These are phyloP conservation scores for Argynnis bischoffii DNA, from an alignment of 2,888 invertebrate genomes.

Conservation along the genomic window DNA sequence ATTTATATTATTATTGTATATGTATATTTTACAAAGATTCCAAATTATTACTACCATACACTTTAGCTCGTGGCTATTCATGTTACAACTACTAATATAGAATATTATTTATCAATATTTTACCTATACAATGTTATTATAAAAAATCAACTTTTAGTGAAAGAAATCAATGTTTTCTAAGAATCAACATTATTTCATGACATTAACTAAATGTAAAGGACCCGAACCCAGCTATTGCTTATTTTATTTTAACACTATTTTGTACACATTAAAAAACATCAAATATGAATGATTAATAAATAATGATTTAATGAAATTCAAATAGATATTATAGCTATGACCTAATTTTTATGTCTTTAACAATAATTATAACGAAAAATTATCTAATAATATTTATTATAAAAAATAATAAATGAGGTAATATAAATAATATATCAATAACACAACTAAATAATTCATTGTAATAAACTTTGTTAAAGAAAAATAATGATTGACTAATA, in stretches of 20 bases:
- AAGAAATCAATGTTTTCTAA: slow-evolving; percentile 23
- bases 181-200: slow-evolving; percentile 25
- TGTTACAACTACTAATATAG: slow-evolving; percentile 13
- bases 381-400: too few species aligned
- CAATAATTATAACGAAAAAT: too few species aligned
- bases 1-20: slow-evolving; percentile 32
- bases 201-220: slow-evolving; percentile 50
- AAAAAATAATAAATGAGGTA: too few species aligned
- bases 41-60: slow-evolving; percentile 75
- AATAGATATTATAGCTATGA: not conserved
- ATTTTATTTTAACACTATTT: slow-evolving; percentile 37
- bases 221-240: slow-evolving; percentile 73
- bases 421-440: too few species aligned
- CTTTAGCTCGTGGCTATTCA: slow-evolving; percentile 58
- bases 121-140: slow-evolving; percentile 7
- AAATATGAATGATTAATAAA: slow-evolving; percentile 58
- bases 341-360: not conserved
- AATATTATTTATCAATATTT: slow-evolving; percentile 12
- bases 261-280: slow-evolving; percentile 41
- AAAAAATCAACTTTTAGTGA: slow-evolving; percentile 23
- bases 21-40: slow-evolving; percentile 58
- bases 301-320: slow-evolving; percentile 8
- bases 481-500: too few species aligned
- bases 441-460: too few species aligned
- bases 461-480: too few species aligned